phyloP scores from a whole-genome alignment of 2,113 vertebrate genomes.

The Ceyx cyanopectus region DNA sequence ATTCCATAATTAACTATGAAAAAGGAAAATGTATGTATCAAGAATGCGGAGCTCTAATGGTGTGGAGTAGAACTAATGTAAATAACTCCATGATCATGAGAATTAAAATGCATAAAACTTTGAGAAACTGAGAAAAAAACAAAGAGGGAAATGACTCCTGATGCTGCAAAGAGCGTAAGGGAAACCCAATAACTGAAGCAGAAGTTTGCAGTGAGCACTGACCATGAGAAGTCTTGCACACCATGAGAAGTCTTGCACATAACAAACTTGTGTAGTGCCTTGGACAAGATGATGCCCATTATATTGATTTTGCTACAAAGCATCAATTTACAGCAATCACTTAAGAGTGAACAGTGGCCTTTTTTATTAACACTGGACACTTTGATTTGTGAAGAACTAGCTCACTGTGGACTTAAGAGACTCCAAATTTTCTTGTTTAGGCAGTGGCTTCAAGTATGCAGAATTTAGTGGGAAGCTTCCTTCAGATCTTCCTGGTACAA shows the following conservation, averaged over 20 bases:
- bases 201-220: background rate
- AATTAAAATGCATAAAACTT: background rate
- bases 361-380: background rate
- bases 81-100: background rate
- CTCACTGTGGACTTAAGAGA: background rate
- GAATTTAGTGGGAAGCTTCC: background rate
- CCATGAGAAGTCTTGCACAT: background rate
- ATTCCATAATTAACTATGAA: slow-evolving; percentile 9
- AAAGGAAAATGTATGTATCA: background rate
- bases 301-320: background rate
- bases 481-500: background rate
- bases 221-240: background rate
- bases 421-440: background rate
- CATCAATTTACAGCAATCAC: background rate
- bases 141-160: background rate
- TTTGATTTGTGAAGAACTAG: background rate
- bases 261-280: background rate
- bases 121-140: background rate
- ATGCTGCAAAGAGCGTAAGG: background rate
- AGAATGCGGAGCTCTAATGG: background rate
- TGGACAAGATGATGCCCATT: background rate
- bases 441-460: background rate
- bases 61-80: background rate
- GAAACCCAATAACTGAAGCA: background rate
- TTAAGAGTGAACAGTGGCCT: background rate